These are phyloP conservation scores for Heliornis fulica DNA, from an alignment of 2,113 vertebrate genomes.

Conservation along the genomic window DNA sequence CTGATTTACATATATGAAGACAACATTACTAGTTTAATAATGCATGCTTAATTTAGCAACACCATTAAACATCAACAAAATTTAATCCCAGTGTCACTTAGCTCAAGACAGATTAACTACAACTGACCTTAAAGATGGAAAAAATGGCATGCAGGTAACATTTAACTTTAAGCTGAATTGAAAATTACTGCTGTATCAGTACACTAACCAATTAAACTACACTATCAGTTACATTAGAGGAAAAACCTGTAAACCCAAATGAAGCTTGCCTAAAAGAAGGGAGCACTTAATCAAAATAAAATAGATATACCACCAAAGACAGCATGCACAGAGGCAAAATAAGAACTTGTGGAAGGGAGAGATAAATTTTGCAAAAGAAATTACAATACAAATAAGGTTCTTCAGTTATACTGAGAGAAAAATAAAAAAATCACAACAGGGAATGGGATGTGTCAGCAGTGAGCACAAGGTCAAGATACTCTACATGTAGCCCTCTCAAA, in stretches of 20 bases:
- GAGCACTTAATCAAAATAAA: neutral
- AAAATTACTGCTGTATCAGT: neutral
- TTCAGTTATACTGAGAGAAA: neutral
- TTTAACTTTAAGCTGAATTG: neutral
- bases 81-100: neutral
- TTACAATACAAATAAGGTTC: neutral
- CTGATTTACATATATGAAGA: neutral
- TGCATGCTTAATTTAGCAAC: neutral
- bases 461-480: neutral
- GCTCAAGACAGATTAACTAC: neutral
- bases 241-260: neutral
- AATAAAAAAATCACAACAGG: neutral
- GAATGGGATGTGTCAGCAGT: neutral
- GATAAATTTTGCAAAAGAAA: neutral
- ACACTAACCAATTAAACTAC: neutral
- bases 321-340: neutral
- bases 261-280: neutral
- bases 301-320: neutral
- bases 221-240: neutral
- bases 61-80: neutral
- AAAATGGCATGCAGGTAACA: neutral
- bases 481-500: neutral
- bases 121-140: neutral
- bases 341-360: accelerated
- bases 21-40: neutral